These are phyloP conservation scores for Hydrophis major DNA, from an alignment of 2,797 vertebrate species.

Conservation along the genomic window DNA sequence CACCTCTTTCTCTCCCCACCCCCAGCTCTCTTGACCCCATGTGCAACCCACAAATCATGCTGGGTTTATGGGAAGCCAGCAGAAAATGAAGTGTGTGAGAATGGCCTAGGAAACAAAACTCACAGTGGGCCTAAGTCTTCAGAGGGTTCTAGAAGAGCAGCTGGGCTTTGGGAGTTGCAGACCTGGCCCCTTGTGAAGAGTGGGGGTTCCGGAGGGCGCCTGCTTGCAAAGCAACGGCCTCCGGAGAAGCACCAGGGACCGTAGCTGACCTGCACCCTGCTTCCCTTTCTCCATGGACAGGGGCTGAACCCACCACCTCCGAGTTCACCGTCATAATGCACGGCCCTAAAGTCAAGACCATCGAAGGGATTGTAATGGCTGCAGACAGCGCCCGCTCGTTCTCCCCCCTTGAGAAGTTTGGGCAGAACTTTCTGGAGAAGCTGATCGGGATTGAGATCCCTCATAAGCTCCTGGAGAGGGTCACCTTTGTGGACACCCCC, in stretches of 20 bases:
- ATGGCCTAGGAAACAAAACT: background rate
- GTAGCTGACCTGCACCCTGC: background rate
- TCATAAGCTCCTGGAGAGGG: constrained; percentile 92
- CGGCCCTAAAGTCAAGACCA: constrained; percentile 93
- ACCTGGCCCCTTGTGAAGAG: background rate
- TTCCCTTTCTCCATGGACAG: constrained; percentile 62
- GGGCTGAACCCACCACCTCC: constrained; percentile 96
- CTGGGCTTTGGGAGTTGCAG: too few relatives aligned
- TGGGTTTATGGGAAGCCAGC: background rate
- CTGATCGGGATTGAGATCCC: constrained; percentile 96
- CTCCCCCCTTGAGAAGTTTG: constrained; percentile 96
- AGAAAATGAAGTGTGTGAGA: background rate
- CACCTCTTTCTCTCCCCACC: background rate
- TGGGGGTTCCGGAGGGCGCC: fast-evolving
- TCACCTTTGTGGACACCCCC: constrained; percentile 94
- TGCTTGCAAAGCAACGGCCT: background rate
- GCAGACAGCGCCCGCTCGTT: constrained; percentile 95
- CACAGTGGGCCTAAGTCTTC: background rate
- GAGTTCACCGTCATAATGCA: constrained; percentile 99
- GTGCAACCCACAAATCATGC: background rate
- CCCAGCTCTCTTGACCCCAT: background rate
- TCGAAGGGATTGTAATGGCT: constrained; percentile 98
- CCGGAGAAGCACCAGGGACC: background rate
- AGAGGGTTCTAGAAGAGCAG: background rate
- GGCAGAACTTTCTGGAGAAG: constrained; percentile 97